Evolutionary conservation across 2,113 vertebrate genomes (phyloP).

Genomic region (Lepus timidus): DNA sequence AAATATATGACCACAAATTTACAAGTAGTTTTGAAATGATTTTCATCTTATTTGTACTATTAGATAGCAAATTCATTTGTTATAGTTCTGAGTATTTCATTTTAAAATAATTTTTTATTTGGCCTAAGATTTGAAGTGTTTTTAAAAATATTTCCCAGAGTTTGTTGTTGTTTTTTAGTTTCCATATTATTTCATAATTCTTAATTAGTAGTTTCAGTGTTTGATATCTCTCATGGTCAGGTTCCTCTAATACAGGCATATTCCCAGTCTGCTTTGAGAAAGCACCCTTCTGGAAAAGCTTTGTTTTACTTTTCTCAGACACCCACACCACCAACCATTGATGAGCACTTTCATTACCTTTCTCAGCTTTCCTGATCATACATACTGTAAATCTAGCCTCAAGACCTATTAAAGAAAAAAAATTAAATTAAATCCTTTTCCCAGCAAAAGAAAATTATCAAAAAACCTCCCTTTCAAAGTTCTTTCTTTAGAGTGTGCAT

Average conservation of each 20-base stretch:
- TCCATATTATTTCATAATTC: neutral
- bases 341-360: neutral
- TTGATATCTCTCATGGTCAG: neutral
- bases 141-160: neutral
- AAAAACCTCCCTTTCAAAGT: neutral
- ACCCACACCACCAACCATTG: neutral
- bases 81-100: neutral
- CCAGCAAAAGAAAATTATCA: neutral
- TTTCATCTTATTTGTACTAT: neutral
- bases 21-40: neutral
- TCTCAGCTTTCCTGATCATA: neutral
- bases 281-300: neutral
- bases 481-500: neutral
- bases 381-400: neutral
- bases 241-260: neutral
- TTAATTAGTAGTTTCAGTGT: neutral
- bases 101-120: neutral
- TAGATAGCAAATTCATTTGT: neutral
- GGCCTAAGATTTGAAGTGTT: neutral
- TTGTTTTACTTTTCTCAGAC: neutral
- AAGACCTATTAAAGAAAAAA: neutral
- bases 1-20: neutral
- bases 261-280: neutral
- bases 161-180: neutral
- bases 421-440: neutral